Evolutionary conservation across 1,140 invertebrate species (phyloP).

Genomic region (Macrobrachium nipponense): DNA sequence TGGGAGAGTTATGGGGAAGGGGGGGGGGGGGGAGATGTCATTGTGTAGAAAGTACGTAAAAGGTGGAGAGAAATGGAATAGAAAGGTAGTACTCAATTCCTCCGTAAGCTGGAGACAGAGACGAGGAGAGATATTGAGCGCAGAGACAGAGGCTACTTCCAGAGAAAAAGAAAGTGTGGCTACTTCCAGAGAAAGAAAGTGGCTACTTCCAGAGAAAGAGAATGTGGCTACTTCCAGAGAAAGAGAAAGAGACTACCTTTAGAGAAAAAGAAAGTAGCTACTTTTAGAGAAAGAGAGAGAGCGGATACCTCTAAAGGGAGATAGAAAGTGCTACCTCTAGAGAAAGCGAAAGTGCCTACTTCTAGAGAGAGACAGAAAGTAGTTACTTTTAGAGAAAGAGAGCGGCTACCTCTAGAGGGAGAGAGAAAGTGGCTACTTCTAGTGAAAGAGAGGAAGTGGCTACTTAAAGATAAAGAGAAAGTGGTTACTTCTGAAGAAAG

Average conservation of each 20-base stretch:
- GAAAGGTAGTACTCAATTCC: not conserved
- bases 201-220: not conserved
- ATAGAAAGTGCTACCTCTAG: not conserved
- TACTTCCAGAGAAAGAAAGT: not conserved
- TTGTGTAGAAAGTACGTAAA: not conserved
- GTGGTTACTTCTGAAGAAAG: no score
- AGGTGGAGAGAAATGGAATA: slow-evolving; percentile 11
- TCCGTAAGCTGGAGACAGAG: not conserved
- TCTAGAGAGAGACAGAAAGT: not conserved
- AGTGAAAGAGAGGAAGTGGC: not conserved
- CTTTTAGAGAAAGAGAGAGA: not conserved
- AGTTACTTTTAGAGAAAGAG: slow-evolving; percentile 2
- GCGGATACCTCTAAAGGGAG: not conserved
- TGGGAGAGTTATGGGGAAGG: not conserved
- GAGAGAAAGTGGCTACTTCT: no score
- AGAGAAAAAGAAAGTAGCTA: not conserved
- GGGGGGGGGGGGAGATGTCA: not conserved
- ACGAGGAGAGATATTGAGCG: not conserved
- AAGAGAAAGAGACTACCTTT: not conserved
- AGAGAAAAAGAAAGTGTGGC: slow-evolving; percentile 9
- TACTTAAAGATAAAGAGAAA: not conserved
- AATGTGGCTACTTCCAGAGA: not conserved
- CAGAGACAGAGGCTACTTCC: not conserved
- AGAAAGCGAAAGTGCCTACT: not conserved
- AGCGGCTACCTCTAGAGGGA: not conserved